Percentiles rank a stretch among this genome's conserved stretches.
These are phyloP conservation scores for Berghia stephanieae DNA, from an alignment of 1,140 invertebrate species.

Conservation along the genomic window DNA sequence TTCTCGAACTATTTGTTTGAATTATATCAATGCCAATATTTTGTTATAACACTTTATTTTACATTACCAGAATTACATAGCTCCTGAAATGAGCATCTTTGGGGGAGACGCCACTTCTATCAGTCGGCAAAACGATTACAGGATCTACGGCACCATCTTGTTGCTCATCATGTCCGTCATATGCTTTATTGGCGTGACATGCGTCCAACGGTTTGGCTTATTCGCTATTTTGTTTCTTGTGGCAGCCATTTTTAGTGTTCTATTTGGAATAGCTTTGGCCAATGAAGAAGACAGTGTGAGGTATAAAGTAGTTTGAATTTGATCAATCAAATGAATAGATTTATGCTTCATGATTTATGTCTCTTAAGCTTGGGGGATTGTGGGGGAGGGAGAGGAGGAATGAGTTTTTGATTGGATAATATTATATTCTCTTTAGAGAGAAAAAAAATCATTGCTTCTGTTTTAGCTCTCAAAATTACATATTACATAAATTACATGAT, in stretches of 20 bases:
- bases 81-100: conserved; percentile 89
- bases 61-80: conserved; percentile 89
- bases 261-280: conserved; percentile 87
- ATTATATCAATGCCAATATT: background rate
- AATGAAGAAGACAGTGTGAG: conserved; percentile 84
- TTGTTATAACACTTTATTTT: background rate
- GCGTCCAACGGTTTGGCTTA: conserved; percentile 97
- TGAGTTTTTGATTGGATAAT: no score
- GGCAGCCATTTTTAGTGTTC: conserved; percentile 92
- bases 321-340: background rate
- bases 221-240: conserved; percentile 94
- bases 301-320: conserved; percentile 25
- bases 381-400: background rate
- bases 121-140: conserved; percentile 84
- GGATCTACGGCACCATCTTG: conserved; percentile 91
- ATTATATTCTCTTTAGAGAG: no score
- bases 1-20: background rate
- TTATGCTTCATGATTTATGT: no score
- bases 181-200: conserved; percentile 95
- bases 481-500: no score
- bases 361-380: background rate
- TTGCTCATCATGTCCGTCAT: conserved; percentile 90
- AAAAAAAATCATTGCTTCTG: no score
- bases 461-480: no score
- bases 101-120: conserved; percentile 15